Base-by-base conservation (phyloP, 2,888 invertebrate species). In the Hirtodrosophila histrioides region DNA sequence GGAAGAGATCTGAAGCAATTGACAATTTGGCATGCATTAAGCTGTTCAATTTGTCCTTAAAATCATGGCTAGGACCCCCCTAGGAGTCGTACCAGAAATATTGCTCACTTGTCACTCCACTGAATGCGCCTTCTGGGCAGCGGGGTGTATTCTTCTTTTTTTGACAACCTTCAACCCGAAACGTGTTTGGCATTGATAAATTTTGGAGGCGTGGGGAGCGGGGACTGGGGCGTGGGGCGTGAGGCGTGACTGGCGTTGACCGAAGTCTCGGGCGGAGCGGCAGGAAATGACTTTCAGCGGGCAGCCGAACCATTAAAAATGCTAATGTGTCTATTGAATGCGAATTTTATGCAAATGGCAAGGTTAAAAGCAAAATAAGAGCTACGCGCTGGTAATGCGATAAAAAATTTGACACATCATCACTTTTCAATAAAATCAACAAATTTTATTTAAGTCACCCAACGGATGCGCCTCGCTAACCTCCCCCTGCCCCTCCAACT, bases 351-450 rank as follows among this genome's bases (percentile, higher is more conserved):
- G 85, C 88, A 85, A 85, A 85, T 85, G 88, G 31, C 31, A 84
- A 86, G 87, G 88, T 80, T 86, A 77, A 86, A 86, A 73, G 80
- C 86, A 83, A 79, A 88, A 86, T 88, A 83, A 76, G 70, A 74
- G 84, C 86, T 54, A 57, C 64, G 75, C 82, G 78, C 75, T 73
- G 69, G 84, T 84, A 84, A 84, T 88, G 88, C 84, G 84, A 84
- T 84, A 84, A 84, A 88, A 84, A 84, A 86, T 84, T 84, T 84
- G 84, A 84, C 84, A 88, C 84, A 88, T 84, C 84, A 84, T 84
- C 84, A 84, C 88, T 84, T 84, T 84, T 84, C 84, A 84, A 84
- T 84, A 88, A 84, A 84, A 88, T 84, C 84, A 84, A 84, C 88
- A 88, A 84, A 84, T 84, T 88, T 88, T 84, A 88, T 82, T 88